Evolutionary conservation across 37 sponge, comb jelly and placozoan species (phyloP).

Genomic region (Cliona cf. orientalis): DNA sequence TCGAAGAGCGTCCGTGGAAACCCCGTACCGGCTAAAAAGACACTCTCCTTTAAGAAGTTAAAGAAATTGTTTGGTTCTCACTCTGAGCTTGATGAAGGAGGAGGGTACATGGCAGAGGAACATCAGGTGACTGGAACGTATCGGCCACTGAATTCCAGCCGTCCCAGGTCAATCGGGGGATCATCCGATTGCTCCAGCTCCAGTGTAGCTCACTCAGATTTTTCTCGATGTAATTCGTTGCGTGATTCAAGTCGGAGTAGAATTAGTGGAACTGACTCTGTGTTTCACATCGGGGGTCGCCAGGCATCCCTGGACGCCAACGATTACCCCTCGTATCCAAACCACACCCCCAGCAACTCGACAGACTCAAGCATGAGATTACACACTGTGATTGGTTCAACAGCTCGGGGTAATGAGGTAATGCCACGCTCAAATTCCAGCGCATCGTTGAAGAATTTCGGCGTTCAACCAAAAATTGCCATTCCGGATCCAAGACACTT

Average conservation of each 20-base stretch:
- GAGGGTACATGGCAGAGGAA: background rate
- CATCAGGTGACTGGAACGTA: slow-evolving; percentile 33
- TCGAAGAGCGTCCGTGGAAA: slow-evolving; percentile 55
- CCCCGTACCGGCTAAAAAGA: slow-evolving; percentile 22
- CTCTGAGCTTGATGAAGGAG: slow-evolving; percentile 42
- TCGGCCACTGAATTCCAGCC: slow-evolving; percentile 16
- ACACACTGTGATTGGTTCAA: background rate
- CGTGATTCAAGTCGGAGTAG: slow-evolving; percentile 54
- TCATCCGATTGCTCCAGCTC: slow-evolving; percentile 73
- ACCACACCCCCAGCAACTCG: slow-evolving; percentile 34
- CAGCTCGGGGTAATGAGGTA: background rate
- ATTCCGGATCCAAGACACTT: slow-evolving; percentile 35
- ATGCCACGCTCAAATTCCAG: slow-evolving; percentile 59
- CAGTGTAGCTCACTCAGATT: slow-evolving; percentile 27
- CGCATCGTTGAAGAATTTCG: slow-evolving; percentile 44
- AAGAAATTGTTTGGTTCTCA: slow-evolving; percentile 46
- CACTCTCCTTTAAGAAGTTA: slow-evolving; percentile 36
- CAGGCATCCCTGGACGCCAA: slow-evolving; percentile 57
- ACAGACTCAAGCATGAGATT: slow-evolving; percentile 41
- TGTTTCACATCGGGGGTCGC: slow-evolving; percentile 7
- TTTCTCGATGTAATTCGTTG: slow-evolving; percentile 54
- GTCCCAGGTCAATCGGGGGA: slow-evolving; percentile 61
- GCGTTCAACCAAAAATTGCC: slow-evolving; percentile 25
- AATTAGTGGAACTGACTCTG: slow-evolving; percentile 30
- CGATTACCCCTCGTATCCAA: slow-evolving; percentile 8